Evolutionary conservation across 2,797 vertebrate species (phyloP), one percentile per base, ranked within the genome.

Genomic region (Scomberomorus guttatus): DNA sequence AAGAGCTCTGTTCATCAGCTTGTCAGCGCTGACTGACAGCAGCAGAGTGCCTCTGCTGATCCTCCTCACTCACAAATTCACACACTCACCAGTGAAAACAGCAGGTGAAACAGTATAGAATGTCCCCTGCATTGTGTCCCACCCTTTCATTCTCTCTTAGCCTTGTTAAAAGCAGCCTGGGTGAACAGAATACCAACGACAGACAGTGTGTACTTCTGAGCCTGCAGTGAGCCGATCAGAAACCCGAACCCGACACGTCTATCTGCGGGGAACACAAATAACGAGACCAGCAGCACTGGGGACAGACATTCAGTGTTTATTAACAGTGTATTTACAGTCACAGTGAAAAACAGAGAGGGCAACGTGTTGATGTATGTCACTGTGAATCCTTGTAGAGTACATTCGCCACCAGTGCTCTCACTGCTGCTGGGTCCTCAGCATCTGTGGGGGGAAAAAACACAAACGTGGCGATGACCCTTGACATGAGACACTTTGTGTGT

Each of bases 391-490:
- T 81, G 92, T 99, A 99, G 44, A 99, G 95, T 2, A 96, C 88
- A 72, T 94, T 91, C 58, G 95, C 93, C 81, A 99, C 95, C 86
- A 98, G 86, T 1, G 93, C 79, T 66, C 83, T 95, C 50, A 96
- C 90, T 1, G 96, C 94, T 34, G 93, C 87, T 10, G 93, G 73
- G 15, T 99, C 94, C 0, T 88, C 93, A n/a, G 89, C 80, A 71
- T 97, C 98, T 99, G 93, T 78, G 34, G 77, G 79, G 54, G 4
- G 22, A 14, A 12, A 13, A 79, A 69, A 87, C 55, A 87, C 3
- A 76, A 82, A 83, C 0, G 63, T 69, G 42, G 18, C 2, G 18
- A 17, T 34, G 66, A 82, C 46, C 27, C 24, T 5, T 51, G 59
- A 56, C 13, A 14, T 5, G 8, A 3, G 12, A 66, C 10, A 25